These are phyloP conservation scores for Myotis findleyi DNA, from an alignment of 2,797 vertebrate species.

Conservation along the genomic window DNA sequence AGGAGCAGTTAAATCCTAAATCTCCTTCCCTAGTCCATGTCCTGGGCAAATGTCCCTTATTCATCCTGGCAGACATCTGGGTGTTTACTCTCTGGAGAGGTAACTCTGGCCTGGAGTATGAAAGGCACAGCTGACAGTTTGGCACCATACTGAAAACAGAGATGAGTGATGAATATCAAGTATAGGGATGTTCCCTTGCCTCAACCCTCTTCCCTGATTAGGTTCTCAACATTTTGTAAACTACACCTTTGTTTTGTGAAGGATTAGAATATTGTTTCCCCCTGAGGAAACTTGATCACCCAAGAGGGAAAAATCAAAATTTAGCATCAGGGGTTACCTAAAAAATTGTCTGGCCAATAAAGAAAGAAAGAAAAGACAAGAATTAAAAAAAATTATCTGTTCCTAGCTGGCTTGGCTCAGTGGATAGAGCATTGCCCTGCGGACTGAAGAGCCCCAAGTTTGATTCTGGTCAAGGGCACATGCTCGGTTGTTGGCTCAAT, in stretches of 20 bases:
- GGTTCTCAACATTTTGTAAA: neutral
- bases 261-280: neutral
- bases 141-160: neutral
- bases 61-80: neutral
- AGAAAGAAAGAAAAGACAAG: no score
- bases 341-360: neutral
- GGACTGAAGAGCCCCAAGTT: no score
- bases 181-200: neutral
- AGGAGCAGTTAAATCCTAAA: slow-evolving; percentile 5
- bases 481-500: no score
- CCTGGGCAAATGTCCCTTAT: neutral
- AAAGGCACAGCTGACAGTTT: neutral
- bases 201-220: neutral
- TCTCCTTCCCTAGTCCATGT: neutral
- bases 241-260: slow-evolving; percentile 9
- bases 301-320: slow-evolving; percentile 13
- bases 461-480: no score
- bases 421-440: no score
- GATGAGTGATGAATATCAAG: neutral
- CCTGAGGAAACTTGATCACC: neutral
- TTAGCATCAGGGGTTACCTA: neutral
- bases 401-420: no score
- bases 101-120: neutral
- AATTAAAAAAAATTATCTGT: no score
- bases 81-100: neutral